Evolutionary conservation across 2,113 vertebrate species (phyloP).

Genomic region (Gracilinanus agilis): DNA sequence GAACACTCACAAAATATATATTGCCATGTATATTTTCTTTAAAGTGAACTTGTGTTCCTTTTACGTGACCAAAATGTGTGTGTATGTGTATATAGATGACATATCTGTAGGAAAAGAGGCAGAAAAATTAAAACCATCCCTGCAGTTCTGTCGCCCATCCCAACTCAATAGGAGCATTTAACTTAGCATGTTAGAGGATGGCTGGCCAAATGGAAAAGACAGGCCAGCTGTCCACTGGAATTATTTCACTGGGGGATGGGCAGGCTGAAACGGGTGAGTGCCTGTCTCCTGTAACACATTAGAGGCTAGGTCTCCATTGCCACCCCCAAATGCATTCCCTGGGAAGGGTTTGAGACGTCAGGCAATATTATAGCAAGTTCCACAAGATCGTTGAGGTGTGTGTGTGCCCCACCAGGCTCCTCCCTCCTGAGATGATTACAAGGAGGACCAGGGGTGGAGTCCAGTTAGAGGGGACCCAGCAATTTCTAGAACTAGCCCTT

Average conservation of each 20-base stretch:
- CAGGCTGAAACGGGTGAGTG: slow-evolving; percentile 83
- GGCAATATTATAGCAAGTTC: slow-evolving; percentile 78
- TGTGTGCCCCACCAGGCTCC: neutral
- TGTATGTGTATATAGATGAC: neutral
- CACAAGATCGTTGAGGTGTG: slow-evolving; percentile 73
- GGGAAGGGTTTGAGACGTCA: slow-evolving; percentile 83
- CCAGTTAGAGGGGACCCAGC: neutral
- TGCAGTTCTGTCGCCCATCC: slow-evolving; percentile 62
- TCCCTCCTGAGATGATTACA: neutral
- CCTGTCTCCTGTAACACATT: slow-evolving; percentile 84
- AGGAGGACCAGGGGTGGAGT: neutral
- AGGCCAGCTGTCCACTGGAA: slow-evolving; percentile 80
- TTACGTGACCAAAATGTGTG: neutral
- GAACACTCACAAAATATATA: neutral
- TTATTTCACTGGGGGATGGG: slow-evolving; percentile 80
- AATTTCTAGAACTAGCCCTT: neutral
- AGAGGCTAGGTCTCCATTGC: slow-evolving; percentile 83
- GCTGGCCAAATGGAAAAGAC: slow-evolving; percentile 72
- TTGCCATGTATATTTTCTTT: neutral
- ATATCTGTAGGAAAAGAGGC: neutral
- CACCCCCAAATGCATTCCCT: slow-evolving; percentile 83
- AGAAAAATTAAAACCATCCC: slow-evolving; percentile 77
- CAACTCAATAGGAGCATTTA: slow-evolving; percentile 73
- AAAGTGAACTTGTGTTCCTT: neutral
- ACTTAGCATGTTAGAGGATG: slow-evolving; percentile 78